Evolutionary conservation across 1,140 invertebrate species (phyloP), one percentile per base, ranked within the genome.

Genomic region (Drosophila kurseongensis): DNA sequence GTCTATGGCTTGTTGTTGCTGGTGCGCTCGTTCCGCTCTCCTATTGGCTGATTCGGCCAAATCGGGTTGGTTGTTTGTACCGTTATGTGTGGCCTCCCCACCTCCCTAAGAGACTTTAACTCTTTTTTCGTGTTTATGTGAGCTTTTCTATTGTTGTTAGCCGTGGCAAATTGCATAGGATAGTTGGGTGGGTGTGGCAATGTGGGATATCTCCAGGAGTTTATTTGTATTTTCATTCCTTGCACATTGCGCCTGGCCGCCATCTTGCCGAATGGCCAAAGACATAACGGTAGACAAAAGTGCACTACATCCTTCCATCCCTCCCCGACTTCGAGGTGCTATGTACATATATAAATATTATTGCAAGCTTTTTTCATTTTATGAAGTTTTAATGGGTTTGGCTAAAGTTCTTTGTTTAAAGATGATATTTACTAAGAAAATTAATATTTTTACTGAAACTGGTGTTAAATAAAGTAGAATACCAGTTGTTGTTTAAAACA

Each of bases 61-160:
- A 77, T 80, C 84, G 84, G 85, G 84, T 84, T 89, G 84, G 80
- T 88, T 88, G 73, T 75, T 88, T 80, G 68, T 72, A 56, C 57
- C 54, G 51, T 76, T 75, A 75, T 75, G 71, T 59, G 73, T 42
- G 60, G 52, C 9, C 35, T 38, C 6, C 29, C 48, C 48, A 27
- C 47, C 13, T 23, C 32, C 36, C 29, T 1, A 32, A 62, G 58
- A 59, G 75, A 65, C 54, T 71, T 62, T 80, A 82, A 71, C 76
- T 82, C 74, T 78, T 78, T 61, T 50, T 62, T 57, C 45, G 50
- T 67, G 61, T 84, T 67, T 80, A 63, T 75, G 66, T 76, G 80
- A 82, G 44, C 32, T 58, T 50, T 71, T 58, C 68, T 71, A 72
- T 58, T 72, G 68, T 72, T 72, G 68, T 72, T 71, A 51, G 14